phyloP scores from a whole-genome alignment of 2,113 vertebrate species.

The Salvator merianae region DNA sequence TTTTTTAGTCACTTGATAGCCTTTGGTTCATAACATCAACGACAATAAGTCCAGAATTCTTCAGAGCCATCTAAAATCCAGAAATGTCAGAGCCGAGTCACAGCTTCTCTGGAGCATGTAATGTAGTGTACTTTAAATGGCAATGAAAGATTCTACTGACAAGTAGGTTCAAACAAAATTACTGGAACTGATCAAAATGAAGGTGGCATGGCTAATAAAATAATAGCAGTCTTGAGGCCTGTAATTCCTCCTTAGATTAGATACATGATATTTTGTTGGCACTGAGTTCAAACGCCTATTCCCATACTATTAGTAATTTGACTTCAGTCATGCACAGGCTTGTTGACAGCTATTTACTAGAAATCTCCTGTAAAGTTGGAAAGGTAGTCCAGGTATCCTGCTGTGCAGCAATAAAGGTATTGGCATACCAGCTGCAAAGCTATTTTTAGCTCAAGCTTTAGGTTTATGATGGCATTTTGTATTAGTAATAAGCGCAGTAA shows the following conservation, averaged over 20 bases:
- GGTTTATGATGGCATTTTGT: slow-evolving; percentile 29
- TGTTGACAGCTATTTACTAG: slow-evolving; percentile 71
- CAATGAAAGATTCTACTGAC: slow-evolving; percentile 40
- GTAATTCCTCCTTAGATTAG: slow-evolving; percentile 70
- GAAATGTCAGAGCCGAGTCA: slow-evolving; percentile 4
- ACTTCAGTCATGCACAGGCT: slow-evolving; percentile 67
- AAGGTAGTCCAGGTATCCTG: slow-evolving; percentile 37
- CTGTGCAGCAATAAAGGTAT: slow-evolving; percentile 47
- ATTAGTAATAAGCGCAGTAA: slow-evolving; percentile 16
- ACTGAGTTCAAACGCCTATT: slow-evolving; percentile 67
- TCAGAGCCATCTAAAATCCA: slow-evolving; percentile 1
- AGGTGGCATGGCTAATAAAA: slow-evolving; percentile 66
- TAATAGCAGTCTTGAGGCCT: slow-evolving; percentile 63
- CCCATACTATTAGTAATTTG: slow-evolving; percentile 68
- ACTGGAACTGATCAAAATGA: slow-evolving; percentile 52
- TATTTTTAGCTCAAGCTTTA: slow-evolving; percentile 24
- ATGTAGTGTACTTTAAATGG: slow-evolving; percentile 9
- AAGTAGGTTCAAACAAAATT: slow-evolving; percentile 51
- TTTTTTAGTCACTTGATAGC: slow-evolving; percentile 43
- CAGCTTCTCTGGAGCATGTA: slow-evolving; percentile 11
- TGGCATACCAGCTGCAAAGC: slow-evolving; percentile 40
- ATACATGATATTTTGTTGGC: slow-evolving; percentile 69
- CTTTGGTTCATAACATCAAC: slow-evolving; percentile 18
- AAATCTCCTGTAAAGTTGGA: slow-evolving; percentile 56
- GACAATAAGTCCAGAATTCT: slow-evolving; percentile 10